Evolutionary conservation across 2,888 invertebrate genomes (phyloP).

Genomic region (Neoitamus cyanurus): DNA sequence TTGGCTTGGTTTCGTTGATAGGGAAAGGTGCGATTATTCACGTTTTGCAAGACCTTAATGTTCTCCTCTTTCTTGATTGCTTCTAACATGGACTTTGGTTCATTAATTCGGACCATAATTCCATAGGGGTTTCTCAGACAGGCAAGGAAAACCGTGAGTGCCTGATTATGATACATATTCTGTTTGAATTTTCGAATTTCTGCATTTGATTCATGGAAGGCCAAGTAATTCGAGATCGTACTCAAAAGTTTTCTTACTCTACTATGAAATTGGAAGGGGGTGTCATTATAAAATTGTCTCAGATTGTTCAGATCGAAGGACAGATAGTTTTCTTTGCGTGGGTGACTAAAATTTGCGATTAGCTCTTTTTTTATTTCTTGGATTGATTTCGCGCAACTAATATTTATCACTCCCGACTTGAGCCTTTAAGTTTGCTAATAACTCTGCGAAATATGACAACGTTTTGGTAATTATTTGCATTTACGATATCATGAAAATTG

Average conservation of each 20-base stretch:
- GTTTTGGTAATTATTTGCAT: constrained; percentile 16
- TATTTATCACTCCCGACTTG: neutral
- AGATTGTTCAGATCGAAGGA: constrained; percentile 4
- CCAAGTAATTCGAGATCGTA: constrained; percentile 36
- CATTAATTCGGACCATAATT: constrained; percentile 33
- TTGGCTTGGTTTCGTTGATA: neutral
- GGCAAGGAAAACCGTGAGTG: constrained; percentile 18
- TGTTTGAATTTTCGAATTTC: constrained; percentile 38
- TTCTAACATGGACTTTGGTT: neutral
- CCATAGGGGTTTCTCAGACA: constrained; percentile 27
- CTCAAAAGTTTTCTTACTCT: constrained; percentile 32
- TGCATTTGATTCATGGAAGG: neutral
- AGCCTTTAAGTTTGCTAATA: constrained; percentile 8
- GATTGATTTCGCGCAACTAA: constrained; percentile 1
- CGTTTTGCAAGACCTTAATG: constrained; percentile 11
- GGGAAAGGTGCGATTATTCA: neutral
- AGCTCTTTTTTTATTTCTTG: neutral
- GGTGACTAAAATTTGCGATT: constrained; percentile 1
- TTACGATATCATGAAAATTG: constrained; percentile 11
- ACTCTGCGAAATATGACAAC: neutral
- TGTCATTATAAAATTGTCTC: constrained; percentile 48
- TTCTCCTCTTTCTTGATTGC: constrained; percentile 32
- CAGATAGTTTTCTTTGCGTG: constrained; percentile 18
- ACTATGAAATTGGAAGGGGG: constrained; percentile 25
- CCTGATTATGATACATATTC: constrained; percentile 19